A percentile compares a stretch with the other conserved stretches of the same genome.
Conservation (phyloP, 1,140 invertebrate species). For the Drosophila navojoa region DNA sequence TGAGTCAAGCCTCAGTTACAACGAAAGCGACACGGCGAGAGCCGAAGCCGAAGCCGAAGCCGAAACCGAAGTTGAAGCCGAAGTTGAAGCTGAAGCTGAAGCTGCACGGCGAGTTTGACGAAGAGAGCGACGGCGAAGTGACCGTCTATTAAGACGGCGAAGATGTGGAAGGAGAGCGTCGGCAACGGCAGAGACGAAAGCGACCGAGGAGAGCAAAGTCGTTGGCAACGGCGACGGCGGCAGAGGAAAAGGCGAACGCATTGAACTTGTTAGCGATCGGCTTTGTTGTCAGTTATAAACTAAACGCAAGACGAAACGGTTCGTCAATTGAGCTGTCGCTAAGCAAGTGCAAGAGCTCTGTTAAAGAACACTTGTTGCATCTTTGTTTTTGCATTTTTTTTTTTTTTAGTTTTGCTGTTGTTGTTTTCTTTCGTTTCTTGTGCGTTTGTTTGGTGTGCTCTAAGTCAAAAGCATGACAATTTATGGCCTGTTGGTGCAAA, state of each 20-base stretch:
- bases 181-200: too few species aligned
- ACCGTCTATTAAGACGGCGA: background rate
- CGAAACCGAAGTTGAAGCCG: background rate
- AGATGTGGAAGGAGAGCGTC: background rate
- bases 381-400: background rate
- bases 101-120: background rate
- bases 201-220: too few species aligned
- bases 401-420: background rate
- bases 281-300: constrained; percentile 58
- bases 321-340: constrained; percentile 31
- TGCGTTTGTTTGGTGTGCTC: constrained; percentile 18
- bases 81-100: too few species aligned
- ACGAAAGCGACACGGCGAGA: background rate
- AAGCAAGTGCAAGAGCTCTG: background rate
- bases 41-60: too few species aligned
- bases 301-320: constrained; percentile 60
- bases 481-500: constrained; percentile 73
- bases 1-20: background rate
- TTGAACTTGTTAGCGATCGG: constrained; percentile 51
- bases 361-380: background rate
- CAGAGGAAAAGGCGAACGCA: constrained; percentile 30
- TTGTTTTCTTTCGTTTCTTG: constrained; percentile 9
- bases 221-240: constrained; percentile 2
- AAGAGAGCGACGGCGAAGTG: background rate
- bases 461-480: constrained; percentile 62